Evolutionary conservation across 92 coral and sea anemone species (phyloP).

Genomic region (Epizoanthus illoricatus): DNA sequence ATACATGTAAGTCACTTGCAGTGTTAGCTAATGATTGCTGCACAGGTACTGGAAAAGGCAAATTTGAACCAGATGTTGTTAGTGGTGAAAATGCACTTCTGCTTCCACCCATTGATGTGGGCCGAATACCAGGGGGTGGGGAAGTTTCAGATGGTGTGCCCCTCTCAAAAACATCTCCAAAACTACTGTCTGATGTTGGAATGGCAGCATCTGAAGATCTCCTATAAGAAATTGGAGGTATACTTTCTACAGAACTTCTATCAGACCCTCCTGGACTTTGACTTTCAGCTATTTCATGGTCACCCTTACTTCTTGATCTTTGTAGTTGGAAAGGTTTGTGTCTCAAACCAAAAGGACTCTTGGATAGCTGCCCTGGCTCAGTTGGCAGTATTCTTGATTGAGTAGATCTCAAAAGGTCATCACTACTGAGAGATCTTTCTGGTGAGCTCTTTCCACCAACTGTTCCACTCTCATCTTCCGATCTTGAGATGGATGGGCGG

Average conservation of each 20-base stretch:
- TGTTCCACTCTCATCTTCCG: constrained; percentile 61
- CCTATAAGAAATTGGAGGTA: background rate
- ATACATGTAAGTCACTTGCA: background rate
- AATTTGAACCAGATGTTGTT: constrained; percentile 11
- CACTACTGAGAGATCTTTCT: constrained; percentile 48
- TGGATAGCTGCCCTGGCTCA: constrained; percentile 51
- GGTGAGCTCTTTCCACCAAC: constrained; percentile 36
- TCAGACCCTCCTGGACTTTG: constrained; percentile 37
- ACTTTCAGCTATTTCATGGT: constrained; percentile 44
- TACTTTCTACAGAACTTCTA: constrained; percentile 22
- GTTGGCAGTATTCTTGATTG: constrained; percentile 14
- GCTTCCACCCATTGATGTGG: constrained; percentile 5
- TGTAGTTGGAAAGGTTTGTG: constrained; percentile 59
- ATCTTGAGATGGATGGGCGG: constrained; percentile 53
- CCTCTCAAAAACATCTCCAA: constrained; percentile 33
- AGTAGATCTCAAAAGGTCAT: constrained; percentile 50
- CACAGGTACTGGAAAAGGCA: background rate
- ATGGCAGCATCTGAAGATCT: constrained; percentile 11
- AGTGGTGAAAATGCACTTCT: constrained; percentile 19
- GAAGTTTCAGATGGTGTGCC: constrained; percentile 9
- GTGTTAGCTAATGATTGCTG: background rate
- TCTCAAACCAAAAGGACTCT: constrained; percentile 57
- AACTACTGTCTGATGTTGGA: background rate
- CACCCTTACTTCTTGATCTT: constrained; percentile 44
- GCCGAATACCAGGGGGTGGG: constrained; percentile 12